Evolutionary conservation across 2,797 vertebrate genomes (phyloP), one percentile per base, ranked within the genome.

Genomic region (Diplodus puntazzo): DNA sequence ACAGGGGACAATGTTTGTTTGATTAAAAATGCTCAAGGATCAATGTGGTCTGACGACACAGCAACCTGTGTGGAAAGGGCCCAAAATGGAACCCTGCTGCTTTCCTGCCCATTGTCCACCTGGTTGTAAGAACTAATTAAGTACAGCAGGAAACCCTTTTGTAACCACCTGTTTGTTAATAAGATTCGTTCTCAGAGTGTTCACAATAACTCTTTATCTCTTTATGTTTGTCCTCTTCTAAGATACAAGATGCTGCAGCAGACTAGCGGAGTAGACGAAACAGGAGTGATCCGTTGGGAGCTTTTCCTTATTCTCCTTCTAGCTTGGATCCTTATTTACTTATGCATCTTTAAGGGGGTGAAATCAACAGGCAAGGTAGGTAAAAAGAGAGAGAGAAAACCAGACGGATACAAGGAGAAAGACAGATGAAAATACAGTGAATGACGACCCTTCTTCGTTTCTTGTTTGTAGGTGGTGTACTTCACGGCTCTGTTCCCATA

Each of bases 301-400:
- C 94, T 96, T 55, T 92, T 93, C 42, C 92, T 95, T 11, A 88
- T 94, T 59, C 92, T 96, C 10, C 7, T 94, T n/a, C 79, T 96
- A 43, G 90, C 94, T 52, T 96, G 95, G 95, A 88, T 95, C 53
- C 82, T 96, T n/a, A 87, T 95, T 83, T 96, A 95, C 76, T 65
- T 96, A 50, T 96, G 95, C 79, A 95, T 96, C 85, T 96, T 96
- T 75, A 95, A 95, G 67, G 95, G 95, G 0, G 94, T 96, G 77
- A 95, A 94, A 83, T 96, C 95, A 62, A 96, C 95, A 45, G 95
- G 95, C 59, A 95, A 96, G 87, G 95, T 95, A 75, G 79, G 69
- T 46, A 17, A 69, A 66, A 48, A 27, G 1, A 67, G 6, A 53
- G 3, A 67, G 6, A 49, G 3, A 3, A 60, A 5, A 12, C 0